Base-by-base conservation (phyloP, 2,888 invertebrate genomes). In the Drosophila kuntzei region DNA sequence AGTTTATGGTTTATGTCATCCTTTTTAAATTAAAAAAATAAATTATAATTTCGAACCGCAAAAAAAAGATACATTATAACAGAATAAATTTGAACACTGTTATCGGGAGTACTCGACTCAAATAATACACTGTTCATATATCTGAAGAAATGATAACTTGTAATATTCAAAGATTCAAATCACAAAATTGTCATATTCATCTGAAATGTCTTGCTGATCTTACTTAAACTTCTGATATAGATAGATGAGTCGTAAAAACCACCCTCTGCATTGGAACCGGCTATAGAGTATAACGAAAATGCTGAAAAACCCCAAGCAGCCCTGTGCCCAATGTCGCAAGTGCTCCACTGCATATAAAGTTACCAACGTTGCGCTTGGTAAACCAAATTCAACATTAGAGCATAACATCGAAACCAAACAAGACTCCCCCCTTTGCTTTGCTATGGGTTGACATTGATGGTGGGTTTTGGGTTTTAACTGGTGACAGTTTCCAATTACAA, bases 281-380 rank as follows among this genome's bases (percentile, higher is more conserved):
- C 11, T 53, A 14, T 20, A 54, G 29, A 20, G 41, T 54, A 41
- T 41, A 39, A 4, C 9, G 14, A 29, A 39, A 34, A 54, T 36
- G 34, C 25, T 18, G 6, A 44, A 46, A 59, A 75, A 29, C 50
- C 54, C 55, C 25, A 63, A 39, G 53, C 59, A 71, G 64, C 88
- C 83, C 75, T 86, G 84, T 68, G 43, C 86, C 65, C 77, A 86
- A 86, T 79, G 82, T 87, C 57, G 85, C 69, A 87, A 82, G 64
- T 61, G 73, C 57, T 57, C 20, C 36, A 16, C 51, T 58, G 55
- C 64, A 76, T 80, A 75, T 82, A 75, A 64, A 66, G 62, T 88
- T 88, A 80, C 80, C 69, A 61, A 29, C 61, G 85, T 65, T 78
- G 64, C 66, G 72, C 72, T 70, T 77, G 79, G 71, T 37, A 64